These are phyloP conservation scores for Cephus cinctus DNA, from an alignment of 1,140 invertebrate genomes.

Conservation along the genomic window DNA sequence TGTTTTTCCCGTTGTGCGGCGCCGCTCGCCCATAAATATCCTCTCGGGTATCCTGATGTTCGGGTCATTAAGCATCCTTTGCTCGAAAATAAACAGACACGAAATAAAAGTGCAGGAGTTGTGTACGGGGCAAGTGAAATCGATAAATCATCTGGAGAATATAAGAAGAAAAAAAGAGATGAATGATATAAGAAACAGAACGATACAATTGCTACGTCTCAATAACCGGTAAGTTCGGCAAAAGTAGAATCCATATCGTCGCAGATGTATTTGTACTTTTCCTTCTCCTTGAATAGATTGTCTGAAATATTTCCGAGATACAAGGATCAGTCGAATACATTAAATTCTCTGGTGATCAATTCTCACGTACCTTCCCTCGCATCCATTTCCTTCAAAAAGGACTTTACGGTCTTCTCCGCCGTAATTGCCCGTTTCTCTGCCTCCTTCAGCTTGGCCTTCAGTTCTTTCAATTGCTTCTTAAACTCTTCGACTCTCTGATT, in stretches of 20 bases:
- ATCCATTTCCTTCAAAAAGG: constrained; percentile 82
- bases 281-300: constrained; percentile 74
- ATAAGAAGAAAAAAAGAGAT: no score
- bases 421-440: constrained; percentile 81
- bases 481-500: constrained; percentile 83
- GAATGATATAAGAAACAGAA: no score
- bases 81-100: no score
- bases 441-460: constrained; percentile 73
- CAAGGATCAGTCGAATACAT: constrained; percentile 6
- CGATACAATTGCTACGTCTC: no score
- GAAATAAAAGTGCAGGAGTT: no score
- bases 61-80: background rate
- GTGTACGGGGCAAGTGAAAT: no score
- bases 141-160: no score
- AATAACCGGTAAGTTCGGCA: constrained; percentile 73
- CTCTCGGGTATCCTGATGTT: background rate
- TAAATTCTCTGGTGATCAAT: background rate
- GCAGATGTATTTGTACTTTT: constrained; percentile 68
- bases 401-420: constrained; percentile 81
- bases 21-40: background rate
- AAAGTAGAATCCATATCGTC: constrained; percentile 87
- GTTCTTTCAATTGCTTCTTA: constrained; percentile 74
- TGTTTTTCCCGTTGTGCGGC: background rate
- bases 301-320: constrained; percentile 53
- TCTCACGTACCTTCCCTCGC: constrained; percentile 74